Base-by-base conservation (phyloP, 2,797 vertebrate genomes). In the Bryconaethiops microstoma region DNA sequence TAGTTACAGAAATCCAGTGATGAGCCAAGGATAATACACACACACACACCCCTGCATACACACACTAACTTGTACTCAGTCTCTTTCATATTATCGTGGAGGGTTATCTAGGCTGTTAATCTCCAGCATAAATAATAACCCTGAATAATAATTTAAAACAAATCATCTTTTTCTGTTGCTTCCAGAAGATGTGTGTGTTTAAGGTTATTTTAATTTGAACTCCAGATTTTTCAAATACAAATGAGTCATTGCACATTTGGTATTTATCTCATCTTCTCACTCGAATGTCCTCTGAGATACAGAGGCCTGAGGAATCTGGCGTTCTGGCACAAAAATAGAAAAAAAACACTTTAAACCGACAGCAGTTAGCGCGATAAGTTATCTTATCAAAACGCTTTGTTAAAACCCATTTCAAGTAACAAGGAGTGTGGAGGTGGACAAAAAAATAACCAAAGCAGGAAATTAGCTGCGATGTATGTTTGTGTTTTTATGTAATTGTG, bases 181-280 rank as follows among this genome's bases (percentile, higher is more conserved):
- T 92, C 89, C 90, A 78, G 88, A 87, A 88, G 89, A 88, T 89
- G 50, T 93, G 91, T 94, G 93, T 94, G 91, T 91, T 86, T 84
- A 92, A 92, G 92, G 92, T 92, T 93, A 92, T 93, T 94, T 93
- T 94, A 92, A 94, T 94, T 93, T 92, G 90, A 93, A 93, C 91
- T 88, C 87, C 85, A 67, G 84, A 87, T 87, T 92, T 90, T 92
- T 89, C 74, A 90, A 91, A 93, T 93, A 87, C 88, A 92, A 91
- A 89, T 81, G 84, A 92, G 89, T 91, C 88, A 86, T 92, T 91
- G 91, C 86, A 64, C 86, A 87, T 91, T 91, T 86, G 88, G 80
- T 89, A 78, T 85, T 91, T 88, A 85, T 86, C 81, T 78, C 57
- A 54, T 84, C 45, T 50, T 82, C 81, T 14, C 81, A 76, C 64